Conservation (phyloP, 1,140 invertebrate genomes). For the Littorina saxatilis region DNA sequence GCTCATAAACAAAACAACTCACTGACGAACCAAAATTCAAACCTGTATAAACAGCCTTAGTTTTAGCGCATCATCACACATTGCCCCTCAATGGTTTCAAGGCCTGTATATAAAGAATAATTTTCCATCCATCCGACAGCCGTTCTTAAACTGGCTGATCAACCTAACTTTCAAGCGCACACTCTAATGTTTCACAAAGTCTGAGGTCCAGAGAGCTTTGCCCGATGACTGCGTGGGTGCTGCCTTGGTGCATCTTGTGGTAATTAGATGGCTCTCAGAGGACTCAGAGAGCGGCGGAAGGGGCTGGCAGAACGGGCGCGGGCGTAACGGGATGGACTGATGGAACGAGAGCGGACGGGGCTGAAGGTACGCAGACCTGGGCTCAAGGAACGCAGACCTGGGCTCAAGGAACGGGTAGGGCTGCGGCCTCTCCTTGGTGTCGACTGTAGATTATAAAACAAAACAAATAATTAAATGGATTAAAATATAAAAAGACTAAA, state of each 20-base stretch:
- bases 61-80: too few relatives aligned
- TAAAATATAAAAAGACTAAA: too few relatives aligned
- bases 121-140: too few relatives aligned
- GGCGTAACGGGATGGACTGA: slow-evolving; percentile 43
- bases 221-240: not conserved
- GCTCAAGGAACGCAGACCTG: slow-evolving; percentile 58
- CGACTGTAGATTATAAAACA: slow-evolving; percentile 7
- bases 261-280: slow-evolving; percentile 31
- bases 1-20: too few relatives aligned
- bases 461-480: not conserved
- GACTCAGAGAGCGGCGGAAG: slow-evolving; percentile 50
- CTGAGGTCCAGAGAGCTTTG: too few relatives aligned
- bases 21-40: too few relatives aligned
- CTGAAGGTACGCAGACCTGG: slow-evolving; percentile 59
- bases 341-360: slow-evolving; percentile 56
- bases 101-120: too few relatives aligned
- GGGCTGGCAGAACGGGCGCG: slow-evolving; percentile 65
- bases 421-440: slow-evolving; percentile 36
- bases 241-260: slow-evolving; percentile 3
- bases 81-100: too few relatives aligned
- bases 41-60: too few relatives aligned
- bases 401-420: slow-evolving; percentile 63
- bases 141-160: too few relatives aligned
- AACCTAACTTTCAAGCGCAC: too few relatives aligned
- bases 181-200: too few relatives aligned